Evolutionary conservation across 2,113 vertebrate species (phyloP), one percentile per base, ranked within the genome.

Genomic region (Syngnathus typhle): DNA sequence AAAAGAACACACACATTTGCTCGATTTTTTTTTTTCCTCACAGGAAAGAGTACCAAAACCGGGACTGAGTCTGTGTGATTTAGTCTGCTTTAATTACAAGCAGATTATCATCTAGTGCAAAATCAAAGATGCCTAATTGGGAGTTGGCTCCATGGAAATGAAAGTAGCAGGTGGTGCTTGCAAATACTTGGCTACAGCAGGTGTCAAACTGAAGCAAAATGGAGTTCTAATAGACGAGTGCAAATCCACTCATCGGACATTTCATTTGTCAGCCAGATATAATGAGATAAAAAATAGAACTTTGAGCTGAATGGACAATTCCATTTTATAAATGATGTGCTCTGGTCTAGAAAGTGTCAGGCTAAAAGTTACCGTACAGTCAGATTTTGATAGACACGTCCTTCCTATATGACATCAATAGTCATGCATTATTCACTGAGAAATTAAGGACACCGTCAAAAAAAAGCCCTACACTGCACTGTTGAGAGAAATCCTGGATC

Each of bases 121-220:
- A 83, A 83, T 82, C 77, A 76, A 82, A 85, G 62, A 73, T 65
- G 37, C 68, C 82, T 87, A 84, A 88, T 90, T 86, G 82, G 78
- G 77, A 77, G 67, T 79, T 74, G 79, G 69, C 67, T 78, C 69
- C 70, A 74, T 80, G 60, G 73, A 71, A 68, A 46, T 73, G 66
- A 74, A 71, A 79, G 27, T 82, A 68, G 64, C 54, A 46, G 64
- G 76, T 52, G 67, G 71, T 63, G 61, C 69, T 38, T 69, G 58
- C 71, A 58, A 80, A 75, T 52, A 74, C 27, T 6, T 38, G 61
- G 46, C 69, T 73, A 67, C 68, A 44, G 55, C 60, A 58, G 69
- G 63, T 73, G 65, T 46, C 71, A 58, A 58, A 58, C 27, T 1
- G 36, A 73, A 67, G 73, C 66, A 64, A 65, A 13, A 32, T 15